Conservation (phyloP, 1,140 invertebrate genomes). For the Araneus ventricosus region DNA sequence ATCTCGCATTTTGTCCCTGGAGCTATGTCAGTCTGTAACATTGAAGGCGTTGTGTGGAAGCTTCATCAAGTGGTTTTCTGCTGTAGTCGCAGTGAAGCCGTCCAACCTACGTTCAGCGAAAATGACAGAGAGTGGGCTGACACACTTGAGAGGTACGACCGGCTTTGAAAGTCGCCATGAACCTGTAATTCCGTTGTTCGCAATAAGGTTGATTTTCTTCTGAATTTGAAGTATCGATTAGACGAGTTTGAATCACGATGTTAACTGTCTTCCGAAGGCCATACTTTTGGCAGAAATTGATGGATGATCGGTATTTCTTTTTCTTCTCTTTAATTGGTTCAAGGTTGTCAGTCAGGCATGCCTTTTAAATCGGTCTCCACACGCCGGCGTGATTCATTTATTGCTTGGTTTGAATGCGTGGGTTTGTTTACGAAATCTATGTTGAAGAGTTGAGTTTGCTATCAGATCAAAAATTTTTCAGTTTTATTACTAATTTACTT, state of each 20-base stretch:
- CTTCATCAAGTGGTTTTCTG: not conserved
- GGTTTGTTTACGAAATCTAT: too few species aligned
- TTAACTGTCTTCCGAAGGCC: not conserved
- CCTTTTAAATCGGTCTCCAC: too few species aligned
- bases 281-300: not conserved
- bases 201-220: not conserved
- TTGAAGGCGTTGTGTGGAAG: not conserved
- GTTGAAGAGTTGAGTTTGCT: too few species aligned
- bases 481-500: too few species aligned
- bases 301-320: not conserved
- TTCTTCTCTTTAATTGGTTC: not conserved
- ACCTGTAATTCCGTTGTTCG: not conserved
- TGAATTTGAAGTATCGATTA: not conserved
- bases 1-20: constrained; percentile 41
- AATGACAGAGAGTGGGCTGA: not conserved
- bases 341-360: not conserved
- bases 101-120: not conserved
- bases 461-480: too few species aligned
- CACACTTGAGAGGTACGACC: not conserved
- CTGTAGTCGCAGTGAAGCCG: not conserved
- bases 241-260: not conserved
- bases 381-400: too few species aligned
- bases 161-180: not conserved
- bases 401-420: too few species aligned
- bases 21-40: constrained; percentile 24